Conservation (phyloP, 2,888 invertebrate species). For the Drosophila setosimentum region DNA sequence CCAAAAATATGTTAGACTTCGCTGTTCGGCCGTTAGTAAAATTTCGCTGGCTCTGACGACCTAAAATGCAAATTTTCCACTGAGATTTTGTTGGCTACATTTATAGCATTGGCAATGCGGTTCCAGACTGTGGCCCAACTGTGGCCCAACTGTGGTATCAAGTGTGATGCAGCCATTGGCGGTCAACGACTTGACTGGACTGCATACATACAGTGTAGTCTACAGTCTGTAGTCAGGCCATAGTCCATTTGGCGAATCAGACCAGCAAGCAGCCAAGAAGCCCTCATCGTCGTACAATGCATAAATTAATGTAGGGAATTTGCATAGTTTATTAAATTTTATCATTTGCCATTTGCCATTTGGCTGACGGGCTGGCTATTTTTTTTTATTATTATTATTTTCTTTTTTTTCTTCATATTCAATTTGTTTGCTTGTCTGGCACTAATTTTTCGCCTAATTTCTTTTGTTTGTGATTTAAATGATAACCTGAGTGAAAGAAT, state of each 20-base stretch:
- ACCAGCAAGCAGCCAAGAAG: slow-evolving; percentile 3
- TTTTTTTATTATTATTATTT: slow-evolving; percentile 3
- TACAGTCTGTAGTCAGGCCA: neutral
- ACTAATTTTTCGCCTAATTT: slow-evolving; percentile 49
- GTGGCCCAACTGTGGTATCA: neutral
- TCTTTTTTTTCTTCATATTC: slow-evolving; percentile 34
- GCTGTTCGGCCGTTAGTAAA: slow-evolving; percentile 27
- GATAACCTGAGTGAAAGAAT: slow-evolving; percentile 45
- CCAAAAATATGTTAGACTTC: slow-evolving; percentile 45
- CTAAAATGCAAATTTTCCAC: slow-evolving; percentile 72
- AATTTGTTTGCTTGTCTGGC: slow-evolving; percentile 35
- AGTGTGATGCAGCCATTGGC: slow-evolving; percentile 1
- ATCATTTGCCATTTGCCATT: slow-evolving; percentile 44
- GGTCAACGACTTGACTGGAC: slow-evolving; percentile 31
- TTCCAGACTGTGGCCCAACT: slow-evolving; percentile 3
- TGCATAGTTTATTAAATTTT: slow-evolving; percentile 76
- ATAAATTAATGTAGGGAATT: slow-evolving; percentile 66
- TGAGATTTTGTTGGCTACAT: slow-evolving; percentile 16
- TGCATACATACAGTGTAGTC: slow-evolving; percentile 9
- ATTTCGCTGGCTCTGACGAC: slow-evolving; percentile 53
- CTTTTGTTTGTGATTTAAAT: slow-evolving; percentile 61
- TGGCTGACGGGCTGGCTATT: slow-evolving; percentile 11
- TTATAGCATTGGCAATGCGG: slow-evolving; percentile 26
- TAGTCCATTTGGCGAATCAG: slow-evolving; percentile 29
- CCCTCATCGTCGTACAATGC: slow-evolving; percentile 17